phyloP scores from a whole-genome alignment of 1,140 invertebrate genomes.

The Drosophila funebris region DNA sequence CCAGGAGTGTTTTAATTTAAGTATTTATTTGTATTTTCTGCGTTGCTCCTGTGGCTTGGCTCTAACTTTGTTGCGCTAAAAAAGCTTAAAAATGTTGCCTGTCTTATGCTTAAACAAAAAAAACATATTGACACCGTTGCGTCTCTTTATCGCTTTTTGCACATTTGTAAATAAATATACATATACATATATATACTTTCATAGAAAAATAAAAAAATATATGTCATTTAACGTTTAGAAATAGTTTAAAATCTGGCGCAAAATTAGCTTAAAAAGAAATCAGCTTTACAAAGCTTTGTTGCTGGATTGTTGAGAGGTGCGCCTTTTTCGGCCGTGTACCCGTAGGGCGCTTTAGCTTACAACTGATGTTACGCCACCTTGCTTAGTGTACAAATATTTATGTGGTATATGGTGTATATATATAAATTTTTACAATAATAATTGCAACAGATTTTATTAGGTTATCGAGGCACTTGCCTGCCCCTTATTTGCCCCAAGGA shows the following conservation, averaged over 20 bases:
- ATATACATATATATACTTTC: constrained; percentile 4
- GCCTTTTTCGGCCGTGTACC: neutral
- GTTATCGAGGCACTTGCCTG: neutral
- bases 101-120: constrained; percentile 20
- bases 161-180: too few species aligned
- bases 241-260: constrained; percentile 34
- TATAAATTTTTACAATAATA: too few species aligned
- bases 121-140: too few species aligned
- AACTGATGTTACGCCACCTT: constrained; percentile 36
- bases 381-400: constrained; percentile 43
- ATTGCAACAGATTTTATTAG: constrained; percentile 67
- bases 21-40: constrained; percentile 1
- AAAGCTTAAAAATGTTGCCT: constrained; percentile 42
- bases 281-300: constrained; percentile 48
- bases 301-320: constrained; percentile 14
- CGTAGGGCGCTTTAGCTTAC: constrained; percentile 38
- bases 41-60: constrained; percentile 28
- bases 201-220: too few species aligned
- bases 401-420: constrained; percentile 28
- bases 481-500: constrained; percentile 35
- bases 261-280: constrained; percentile 42
- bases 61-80: constrained; percentile 28
- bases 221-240: constrained; percentile 74
- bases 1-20: constrained; percentile 8
- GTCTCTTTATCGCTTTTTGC: too few species aligned